Evolutionary conservation across 2,113 vertebrate species (phyloP).

Genomic region (Coturnix japonica): DNA sequence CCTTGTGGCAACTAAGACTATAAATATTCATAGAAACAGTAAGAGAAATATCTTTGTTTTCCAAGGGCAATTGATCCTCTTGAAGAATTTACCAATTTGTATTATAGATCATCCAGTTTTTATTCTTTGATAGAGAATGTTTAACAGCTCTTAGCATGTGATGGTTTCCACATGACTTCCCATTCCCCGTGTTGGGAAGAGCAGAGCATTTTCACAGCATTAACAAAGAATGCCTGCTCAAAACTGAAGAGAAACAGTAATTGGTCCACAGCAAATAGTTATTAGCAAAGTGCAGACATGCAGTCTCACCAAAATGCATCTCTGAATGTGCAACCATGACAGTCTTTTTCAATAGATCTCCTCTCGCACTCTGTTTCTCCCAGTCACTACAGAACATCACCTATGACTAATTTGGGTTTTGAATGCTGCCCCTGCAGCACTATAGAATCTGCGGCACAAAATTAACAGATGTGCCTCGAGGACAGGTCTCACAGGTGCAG

Average conservation of each 20-base stretch:
- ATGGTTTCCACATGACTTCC: neutral
- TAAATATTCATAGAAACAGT: neutral
- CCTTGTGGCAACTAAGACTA: neutral
- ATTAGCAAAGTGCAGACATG: neutral
- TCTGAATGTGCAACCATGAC: neutral
- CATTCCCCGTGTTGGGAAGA: neutral
- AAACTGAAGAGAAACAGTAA: neutral
- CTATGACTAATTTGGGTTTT: neutral
- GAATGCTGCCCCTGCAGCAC: neutral
- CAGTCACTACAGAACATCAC: neutral
- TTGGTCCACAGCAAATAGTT: fast-evolving
- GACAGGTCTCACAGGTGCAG: neutral
- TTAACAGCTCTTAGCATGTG: neutral
- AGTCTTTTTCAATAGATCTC: neutral
- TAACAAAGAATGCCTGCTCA: neutral
- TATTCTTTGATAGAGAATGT: neutral
- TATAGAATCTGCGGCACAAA: neutral
- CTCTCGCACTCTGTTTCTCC: neutral
- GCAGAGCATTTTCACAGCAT: neutral
- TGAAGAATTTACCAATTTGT: neutral
- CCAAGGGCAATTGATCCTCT: neutral
- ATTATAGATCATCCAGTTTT: neutral
- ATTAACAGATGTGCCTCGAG: neutral
- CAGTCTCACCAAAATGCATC: neutral
- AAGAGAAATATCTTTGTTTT: neutral